Conservation (phyloP, 1,140 invertebrate species). For the Delia radicum region DNA sequence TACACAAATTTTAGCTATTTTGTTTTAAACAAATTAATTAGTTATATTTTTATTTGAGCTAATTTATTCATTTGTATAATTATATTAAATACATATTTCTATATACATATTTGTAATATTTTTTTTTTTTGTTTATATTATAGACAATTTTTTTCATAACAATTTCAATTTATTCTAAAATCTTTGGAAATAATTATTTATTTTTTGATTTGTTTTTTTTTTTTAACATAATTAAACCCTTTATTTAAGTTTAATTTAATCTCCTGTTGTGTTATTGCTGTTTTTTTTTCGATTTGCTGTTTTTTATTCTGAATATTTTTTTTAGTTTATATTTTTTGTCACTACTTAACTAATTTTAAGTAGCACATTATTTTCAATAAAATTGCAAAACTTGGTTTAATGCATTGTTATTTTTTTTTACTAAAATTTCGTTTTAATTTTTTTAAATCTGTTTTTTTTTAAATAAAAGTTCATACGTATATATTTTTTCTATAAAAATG, state of each 20-base stretch:
- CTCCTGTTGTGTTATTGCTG: conserved; percentile 18
- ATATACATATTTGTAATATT: conserved; percentile 5
- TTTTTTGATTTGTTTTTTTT: background rate
- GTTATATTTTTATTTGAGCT: background rate
- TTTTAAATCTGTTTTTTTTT: background rate
- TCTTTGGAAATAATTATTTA: background rate
- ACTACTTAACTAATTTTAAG: conserved; percentile 16
- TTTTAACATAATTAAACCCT: background rate
- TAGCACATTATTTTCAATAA: conserved; percentile 25
- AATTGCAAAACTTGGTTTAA: conserved; percentile 21
- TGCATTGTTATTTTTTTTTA: conserved; percentile 24
- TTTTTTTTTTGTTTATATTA: conserved; percentile 10
- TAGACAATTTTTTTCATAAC: background rate
- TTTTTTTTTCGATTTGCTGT: conserved; percentile 4
- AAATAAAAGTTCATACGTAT: conserved; percentile 13
- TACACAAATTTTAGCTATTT: conserved; percentile 6
- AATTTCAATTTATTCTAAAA: background rate
- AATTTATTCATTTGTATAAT: background rate
- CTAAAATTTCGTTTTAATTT: conserved; percentile 9
- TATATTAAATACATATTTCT: background rate
- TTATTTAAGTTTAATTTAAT: conserved; percentile 4
- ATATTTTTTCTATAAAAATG: conserved; percentile 19
- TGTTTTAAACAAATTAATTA: conserved; percentile 24
- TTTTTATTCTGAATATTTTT: conserved; percentile 21
- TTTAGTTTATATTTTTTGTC: conserved; percentile 22